These are phyloP conservation scores for Agriotes lineatus DNA, from an alignment of 2,888 invertebrate genomes.

Conservation along the genomic window DNA sequence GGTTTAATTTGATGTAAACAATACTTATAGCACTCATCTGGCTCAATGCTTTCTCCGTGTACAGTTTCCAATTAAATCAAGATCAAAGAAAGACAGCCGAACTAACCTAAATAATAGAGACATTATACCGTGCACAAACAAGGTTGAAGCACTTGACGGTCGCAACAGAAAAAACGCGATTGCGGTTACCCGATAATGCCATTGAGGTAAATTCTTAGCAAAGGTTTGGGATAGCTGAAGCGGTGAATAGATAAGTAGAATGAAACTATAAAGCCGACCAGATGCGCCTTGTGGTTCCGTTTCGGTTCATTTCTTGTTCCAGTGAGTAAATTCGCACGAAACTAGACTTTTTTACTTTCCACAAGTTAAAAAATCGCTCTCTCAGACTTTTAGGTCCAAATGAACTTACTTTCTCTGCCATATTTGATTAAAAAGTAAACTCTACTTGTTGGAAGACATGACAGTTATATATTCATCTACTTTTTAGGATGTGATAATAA, in stretches of 20 bases:
- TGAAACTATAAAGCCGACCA: constrained; percentile 1
- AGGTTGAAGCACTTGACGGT: background rate
- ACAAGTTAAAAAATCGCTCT: background rate
- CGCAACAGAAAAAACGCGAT: background rate
- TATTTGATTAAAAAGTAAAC: too few relatives aligned
- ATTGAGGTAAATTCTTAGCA: background rate
- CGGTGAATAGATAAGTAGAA: constrained; percentile 18
- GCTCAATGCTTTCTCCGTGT: too few relatives aligned
- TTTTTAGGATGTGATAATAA: too few relatives aligned
- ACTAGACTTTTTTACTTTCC: constrained; percentile 6
- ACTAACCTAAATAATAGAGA: too few relatives aligned
- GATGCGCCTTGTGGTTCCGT: constrained; percentile 2
- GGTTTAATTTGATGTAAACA: too few relatives aligned
- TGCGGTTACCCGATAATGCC: background rate
- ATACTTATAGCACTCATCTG: too few relatives aligned
- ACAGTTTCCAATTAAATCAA: too few relatives aligned
- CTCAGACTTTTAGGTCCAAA: too few relatives aligned
- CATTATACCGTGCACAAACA: background rate
- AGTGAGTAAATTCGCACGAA: constrained; percentile 3
- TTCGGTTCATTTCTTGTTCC: constrained; percentile 13
- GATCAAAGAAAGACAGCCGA: too few relatives aligned
- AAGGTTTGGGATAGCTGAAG: background rate
- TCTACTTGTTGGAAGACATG: too few relatives aligned
- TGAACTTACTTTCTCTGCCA: too few relatives aligned
- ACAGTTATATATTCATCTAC: too few relatives aligned